A percentile compares a stretch with the other conserved stretches of the same genome.
Conservation (phyloP, 1,140 invertebrate species). For the Magallana gigas region DNA sequence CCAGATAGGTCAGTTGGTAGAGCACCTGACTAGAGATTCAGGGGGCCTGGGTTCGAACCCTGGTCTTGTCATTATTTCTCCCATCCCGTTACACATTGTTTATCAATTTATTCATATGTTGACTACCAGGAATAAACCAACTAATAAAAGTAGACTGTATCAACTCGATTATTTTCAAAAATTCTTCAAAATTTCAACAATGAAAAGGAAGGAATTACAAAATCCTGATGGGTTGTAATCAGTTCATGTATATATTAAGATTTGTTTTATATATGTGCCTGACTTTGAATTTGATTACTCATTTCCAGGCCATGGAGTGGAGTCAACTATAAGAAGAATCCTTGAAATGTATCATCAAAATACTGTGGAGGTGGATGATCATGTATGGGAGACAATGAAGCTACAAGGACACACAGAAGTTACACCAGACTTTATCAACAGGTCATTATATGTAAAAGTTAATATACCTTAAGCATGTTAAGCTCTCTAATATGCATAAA, state of each 20-base stretch:
- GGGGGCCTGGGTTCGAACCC: too few relatives aligned
- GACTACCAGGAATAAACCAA: too few relatives aligned
- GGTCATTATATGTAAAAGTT: not conserved
- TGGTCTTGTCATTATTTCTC: too few relatives aligned
- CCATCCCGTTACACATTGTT: too few relatives aligned
- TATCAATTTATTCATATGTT: too few relatives aligned
- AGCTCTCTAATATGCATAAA: not conserved
- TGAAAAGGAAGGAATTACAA: not conserved
- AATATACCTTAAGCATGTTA: not conserved
- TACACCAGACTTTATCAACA: not conserved
- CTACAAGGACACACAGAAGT: not conserved
- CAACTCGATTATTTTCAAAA: not conserved
- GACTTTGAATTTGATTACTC: not conserved
- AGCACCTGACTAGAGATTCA: too few relatives aligned
- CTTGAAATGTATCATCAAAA: slow-evolving; percentile 16
- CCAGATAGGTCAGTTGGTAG: too few relatives aligned
- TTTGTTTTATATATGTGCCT: not conserved
- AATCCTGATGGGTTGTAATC: not conserved
- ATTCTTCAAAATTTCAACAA: not conserved
- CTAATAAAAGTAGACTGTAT: too few relatives aligned
- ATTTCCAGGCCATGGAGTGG: not conserved
- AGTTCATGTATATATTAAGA: not conserved
- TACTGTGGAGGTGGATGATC: slow-evolving; percentile 11
- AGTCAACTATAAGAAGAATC: not conserved
- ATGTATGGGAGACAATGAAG: slow-evolving; percentile 18